These are phyloP conservation scores for Anadara kagoshimensis DNA, from an alignment of 1,140 invertebrate species.

Conservation along the genomic window DNA sequence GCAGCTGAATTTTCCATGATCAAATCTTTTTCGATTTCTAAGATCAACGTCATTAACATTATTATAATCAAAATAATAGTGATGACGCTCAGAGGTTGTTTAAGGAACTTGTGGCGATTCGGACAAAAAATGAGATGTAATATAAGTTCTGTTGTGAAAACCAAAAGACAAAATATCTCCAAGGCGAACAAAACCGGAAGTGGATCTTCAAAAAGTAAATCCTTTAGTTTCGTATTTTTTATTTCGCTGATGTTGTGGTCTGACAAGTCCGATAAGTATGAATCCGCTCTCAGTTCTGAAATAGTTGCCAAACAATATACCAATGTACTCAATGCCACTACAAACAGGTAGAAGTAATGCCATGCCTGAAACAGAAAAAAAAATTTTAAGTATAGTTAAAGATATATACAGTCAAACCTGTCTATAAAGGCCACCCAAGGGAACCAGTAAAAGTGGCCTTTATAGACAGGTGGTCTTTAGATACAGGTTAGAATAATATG, in stretches of 20 bases:
- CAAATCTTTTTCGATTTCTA: slow-evolving; percentile 17
- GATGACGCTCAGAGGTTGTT: slow-evolving; percentile 4
- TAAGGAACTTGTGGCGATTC: neutral
- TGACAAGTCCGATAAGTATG: slow-evolving; percentile 11
- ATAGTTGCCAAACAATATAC: slow-evolving; percentile 14
- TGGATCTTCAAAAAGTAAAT: slow-evolving; percentile 9
- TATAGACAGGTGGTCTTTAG: too few relatives aligned
- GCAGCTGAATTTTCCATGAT: slow-evolving; percentile 6
- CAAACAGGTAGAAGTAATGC: slow-evolving; percentile 15
- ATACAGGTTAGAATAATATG: too few relatives aligned
- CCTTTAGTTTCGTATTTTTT: slow-evolving; percentile 4
- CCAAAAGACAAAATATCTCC: slow-evolving; percentile 14
- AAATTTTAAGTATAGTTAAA: too few relatives aligned
- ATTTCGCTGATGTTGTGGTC: neutral
- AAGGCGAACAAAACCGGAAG: slow-evolving; percentile 7
- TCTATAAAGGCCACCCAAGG: too few relatives aligned
- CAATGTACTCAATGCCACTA: slow-evolving; percentile 13
- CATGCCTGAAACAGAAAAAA: neutral
- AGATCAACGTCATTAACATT: slow-evolving; percentile 17
- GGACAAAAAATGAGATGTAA: slow-evolving; percentile 12
- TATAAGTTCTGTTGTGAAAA: slow-evolving; percentile 17
- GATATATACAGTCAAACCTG: too few relatives aligned
- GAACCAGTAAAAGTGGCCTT: too few relatives aligned
- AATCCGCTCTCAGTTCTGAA: neutral
- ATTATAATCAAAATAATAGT: slow-evolving; percentile 13